Conservation (phyloP, 2,797 vertebrate genomes). For the Varecia variegata region DNA sequence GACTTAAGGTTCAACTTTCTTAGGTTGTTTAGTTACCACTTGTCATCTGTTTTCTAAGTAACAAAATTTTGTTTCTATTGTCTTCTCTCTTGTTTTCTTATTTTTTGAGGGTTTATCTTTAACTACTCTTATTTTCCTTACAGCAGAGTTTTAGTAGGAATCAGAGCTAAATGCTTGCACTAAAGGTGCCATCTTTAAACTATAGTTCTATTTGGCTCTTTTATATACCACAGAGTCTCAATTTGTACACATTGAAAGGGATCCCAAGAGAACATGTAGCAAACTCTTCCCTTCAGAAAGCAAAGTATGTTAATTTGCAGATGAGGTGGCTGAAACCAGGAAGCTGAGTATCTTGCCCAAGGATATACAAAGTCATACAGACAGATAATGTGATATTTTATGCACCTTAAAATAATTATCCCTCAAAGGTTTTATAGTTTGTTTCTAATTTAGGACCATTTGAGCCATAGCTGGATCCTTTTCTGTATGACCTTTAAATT, state of each 20-base stretch:
- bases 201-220: not conserved
- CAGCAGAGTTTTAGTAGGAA: not conserved
- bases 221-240: not conserved
- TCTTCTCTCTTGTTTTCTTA: not conserved
- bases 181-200: not conserved
- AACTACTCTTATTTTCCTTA: not conserved
- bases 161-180: not conserved
- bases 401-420: not conserved
- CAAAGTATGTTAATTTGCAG: not conserved
- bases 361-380: not conserved
- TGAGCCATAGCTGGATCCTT: not conserved
- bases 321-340: not conserved
- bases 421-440: not conserved
- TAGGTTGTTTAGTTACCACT: not conserved
- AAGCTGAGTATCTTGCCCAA: not conserved
- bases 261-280: not conserved
- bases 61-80: not conserved
- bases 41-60: not conserved
- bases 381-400: rapidly evolving
- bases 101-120: not conserved
- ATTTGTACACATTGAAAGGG: not conserved
- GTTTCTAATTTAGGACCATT: not conserved
- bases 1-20: not conserved
- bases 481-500: not conserved
- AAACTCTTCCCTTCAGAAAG: not conserved